Evolutionary conservation across 1,140 invertebrate genomes (phyloP).

Genomic region (Lordiphosa mommai): DNA sequence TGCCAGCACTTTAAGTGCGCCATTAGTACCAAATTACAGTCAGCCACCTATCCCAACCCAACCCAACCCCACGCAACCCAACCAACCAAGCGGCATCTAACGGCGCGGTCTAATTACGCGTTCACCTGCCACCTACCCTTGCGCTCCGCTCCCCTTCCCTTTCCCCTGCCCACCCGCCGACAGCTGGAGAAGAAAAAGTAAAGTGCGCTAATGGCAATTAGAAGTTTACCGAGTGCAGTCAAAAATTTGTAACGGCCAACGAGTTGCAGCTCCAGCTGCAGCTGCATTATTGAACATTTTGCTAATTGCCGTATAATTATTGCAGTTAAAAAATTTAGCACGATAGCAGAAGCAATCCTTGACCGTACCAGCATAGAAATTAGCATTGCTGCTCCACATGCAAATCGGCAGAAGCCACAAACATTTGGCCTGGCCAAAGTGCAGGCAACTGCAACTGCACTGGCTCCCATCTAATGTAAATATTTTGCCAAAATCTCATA

Average conservation of each 20-base stretch:
- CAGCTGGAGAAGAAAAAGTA: constrained; percentile 44
- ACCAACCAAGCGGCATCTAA: constrained; percentile 47
- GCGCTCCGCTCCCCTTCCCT: background rate
- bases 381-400: constrained; percentile 3
- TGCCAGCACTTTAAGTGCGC: constrained; percentile 71
- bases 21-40: constrained; percentile 76
- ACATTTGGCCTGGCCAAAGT: constrained; percentile 34
- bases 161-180: constrained; percentile 13
- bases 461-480: constrained; percentile 48
- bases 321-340: constrained; percentile 74
- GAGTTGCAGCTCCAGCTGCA: constrained; percentile 11
- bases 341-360: constrained; percentile 38
- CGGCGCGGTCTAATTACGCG: constrained; percentile 71
- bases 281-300: constrained; percentile 77
- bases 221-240: constrained; percentile 72
- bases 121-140: constrained; percentile 39
- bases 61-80: constrained; percentile 11
- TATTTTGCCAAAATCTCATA: constrained; percentile 71
- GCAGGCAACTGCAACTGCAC: constrained; percentile 31
- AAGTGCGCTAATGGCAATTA: constrained; percentile 76
- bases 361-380: constrained; percentile 28
- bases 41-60: constrained; percentile 21
- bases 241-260: constrained; percentile 70
- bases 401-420: constrained; percentile 44
- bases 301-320: constrained; percentile 77